Evolutionary conservation across 1,140 invertebrate genomes (phyloP).

Genomic region (Leptinotarsa defecta): DNA sequence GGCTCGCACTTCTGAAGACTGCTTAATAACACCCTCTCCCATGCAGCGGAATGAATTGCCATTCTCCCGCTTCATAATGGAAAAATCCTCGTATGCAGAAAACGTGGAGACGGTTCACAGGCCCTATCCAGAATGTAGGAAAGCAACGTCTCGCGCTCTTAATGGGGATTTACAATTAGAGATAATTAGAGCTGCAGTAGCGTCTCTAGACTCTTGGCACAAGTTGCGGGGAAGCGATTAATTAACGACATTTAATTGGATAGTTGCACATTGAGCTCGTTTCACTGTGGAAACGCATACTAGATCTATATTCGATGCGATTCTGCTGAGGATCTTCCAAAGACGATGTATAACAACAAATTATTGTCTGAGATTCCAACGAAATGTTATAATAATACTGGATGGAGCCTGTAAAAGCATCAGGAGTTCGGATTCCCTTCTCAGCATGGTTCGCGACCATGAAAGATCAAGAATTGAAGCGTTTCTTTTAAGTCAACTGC

Average conservation of each 20-base stretch:
- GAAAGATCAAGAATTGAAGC: no score
- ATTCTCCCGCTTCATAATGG: background rate
- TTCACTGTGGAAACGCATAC: background rate
- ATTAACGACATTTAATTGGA: constrained; percentile 51
- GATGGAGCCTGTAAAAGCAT: no score
- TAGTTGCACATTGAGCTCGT: constrained; percentile 4
- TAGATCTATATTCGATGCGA: no score
- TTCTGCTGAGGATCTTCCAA: no score
- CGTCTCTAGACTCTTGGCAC: constrained; percentile 37
- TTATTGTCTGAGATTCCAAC: no score
- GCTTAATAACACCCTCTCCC: background rate
- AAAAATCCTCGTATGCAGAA: constrained; percentile 24
- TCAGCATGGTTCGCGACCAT: no score
- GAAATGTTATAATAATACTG: no score
- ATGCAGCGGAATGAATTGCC: constrained; percentile 2
- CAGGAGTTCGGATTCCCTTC: no score
- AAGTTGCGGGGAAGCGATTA: constrained; percentile 45
- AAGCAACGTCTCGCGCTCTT: constrained; percentile 36
- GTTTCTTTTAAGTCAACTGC: no score
- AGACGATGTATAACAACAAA: no score
- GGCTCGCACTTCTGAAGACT: background rate
- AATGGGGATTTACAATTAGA: constrained; percentile 48
- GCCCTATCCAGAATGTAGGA: constrained; percentile 12
- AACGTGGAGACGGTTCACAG: background rate
- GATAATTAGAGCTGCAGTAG: constrained; percentile 51